Evolutionary conservation across 23 tunicate genomes (phyloP), one percentile per base, ranked within the genome.

Genomic region (Phallusia fumigata): DNA sequence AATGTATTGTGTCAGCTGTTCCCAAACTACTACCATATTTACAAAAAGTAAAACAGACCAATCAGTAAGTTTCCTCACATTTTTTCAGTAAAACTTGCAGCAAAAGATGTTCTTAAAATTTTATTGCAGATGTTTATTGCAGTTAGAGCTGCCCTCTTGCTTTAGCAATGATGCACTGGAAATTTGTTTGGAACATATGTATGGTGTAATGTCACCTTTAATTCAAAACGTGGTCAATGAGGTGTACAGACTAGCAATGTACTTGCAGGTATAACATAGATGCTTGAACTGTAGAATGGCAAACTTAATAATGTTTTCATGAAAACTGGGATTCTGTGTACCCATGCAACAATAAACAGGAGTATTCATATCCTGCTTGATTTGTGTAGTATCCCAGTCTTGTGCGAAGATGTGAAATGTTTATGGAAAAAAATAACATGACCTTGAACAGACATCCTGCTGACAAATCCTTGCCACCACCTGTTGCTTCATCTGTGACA

Each of bases 231-330:
- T 21, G 13, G 77, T 74, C 22, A 19, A 74, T 19, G 6, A 32
- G 33, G 77, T 74, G 26, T 74, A 30, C 77, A 74, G 44, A 74
- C n/a, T 74, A 3, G 36, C 77, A 21, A 30, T 74, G 22, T 74
- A 74, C 40, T 31, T 32, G 12, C 40, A 74, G 77, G 77, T 74
- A 30, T 11, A 19, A 33, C 35, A 32, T 3, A 3, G 8, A 40
- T 40, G 47, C 47, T 40, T 40, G 47, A 40, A 40, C 5, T 10
- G n/a, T n/a, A n/a, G n/a, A n/a, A n/a, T n/a, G n/a, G n/a, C n/a
- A n/a, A n/a, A n/a, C n/a, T n/a, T n/a, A n/a, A n/a, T n/a, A n/a
- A n/a, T n/a, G n/a, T 10, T 40, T 40, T 40, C 47, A 40, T 40
- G 10, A 40, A 5, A 40, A 40, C 5, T 40, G 5, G 69, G 13